A percentile compares a stretch with the other conserved stretches of the same genome.
These are phyloP conservation scores for Dryobota labecula DNA, from an alignment of 2,888 invertebrate genomes.

Conservation along the genomic window DNA sequence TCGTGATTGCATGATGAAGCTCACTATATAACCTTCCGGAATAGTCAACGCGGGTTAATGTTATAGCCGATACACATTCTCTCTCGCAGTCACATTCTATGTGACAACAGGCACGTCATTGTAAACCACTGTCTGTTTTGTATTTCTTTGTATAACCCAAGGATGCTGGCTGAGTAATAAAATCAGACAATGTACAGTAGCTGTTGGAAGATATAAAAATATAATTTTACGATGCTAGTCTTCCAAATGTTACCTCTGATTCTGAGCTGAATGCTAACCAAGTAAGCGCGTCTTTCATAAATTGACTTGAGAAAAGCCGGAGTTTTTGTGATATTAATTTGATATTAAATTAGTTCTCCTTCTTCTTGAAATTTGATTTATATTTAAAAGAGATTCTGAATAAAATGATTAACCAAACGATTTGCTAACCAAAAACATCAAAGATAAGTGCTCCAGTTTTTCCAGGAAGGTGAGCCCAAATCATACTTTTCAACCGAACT, in stretches of 20 bases:
- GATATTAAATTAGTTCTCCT: slow-evolving; percentile 21
- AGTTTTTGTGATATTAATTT: slow-evolving; percentile 23
- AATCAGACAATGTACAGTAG: slow-evolving; percentile 12
- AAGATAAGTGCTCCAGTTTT: slow-evolving; percentile 25
- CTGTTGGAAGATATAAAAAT: slow-evolving; percentile 26
- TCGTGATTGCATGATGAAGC: slow-evolving; percentile 54
- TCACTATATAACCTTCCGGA: slow-evolving; percentile 44
- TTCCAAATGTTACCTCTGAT: slow-evolving; percentile 25
- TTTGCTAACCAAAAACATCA: slow-evolving; percentile 28
- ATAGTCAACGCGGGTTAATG: slow-evolving; percentile 41
- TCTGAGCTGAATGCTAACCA: slow-evolving; percentile 28
- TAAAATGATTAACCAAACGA: slow-evolving; percentile 15
- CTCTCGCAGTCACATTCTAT: slow-evolving; percentile 16
- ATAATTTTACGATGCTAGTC: slow-evolving; percentile 19
- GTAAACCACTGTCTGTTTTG: slow-evolving; percentile 32
- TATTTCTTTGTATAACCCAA: slow-evolving; percentile 42
- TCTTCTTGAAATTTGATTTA: slow-evolving; percentile 28
- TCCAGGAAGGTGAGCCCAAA: slow-evolving; percentile 25
- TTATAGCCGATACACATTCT: slow-evolving; percentile 37
- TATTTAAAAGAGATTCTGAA: slow-evolving; percentile 6
- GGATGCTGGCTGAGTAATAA: slow-evolving; percentile 42
- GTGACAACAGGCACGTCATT: slow-evolving; percentile 26
- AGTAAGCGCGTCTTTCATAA: slow-evolving; percentile 32
- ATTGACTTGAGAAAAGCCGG: slow-evolving; percentile 10
- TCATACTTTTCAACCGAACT: slow-evolving; percentile 26